These are phyloP conservation scores for Seriola rivoliana DNA, from an alignment of 2,113 vertebrate species.

Conservation along the genomic window DNA sequence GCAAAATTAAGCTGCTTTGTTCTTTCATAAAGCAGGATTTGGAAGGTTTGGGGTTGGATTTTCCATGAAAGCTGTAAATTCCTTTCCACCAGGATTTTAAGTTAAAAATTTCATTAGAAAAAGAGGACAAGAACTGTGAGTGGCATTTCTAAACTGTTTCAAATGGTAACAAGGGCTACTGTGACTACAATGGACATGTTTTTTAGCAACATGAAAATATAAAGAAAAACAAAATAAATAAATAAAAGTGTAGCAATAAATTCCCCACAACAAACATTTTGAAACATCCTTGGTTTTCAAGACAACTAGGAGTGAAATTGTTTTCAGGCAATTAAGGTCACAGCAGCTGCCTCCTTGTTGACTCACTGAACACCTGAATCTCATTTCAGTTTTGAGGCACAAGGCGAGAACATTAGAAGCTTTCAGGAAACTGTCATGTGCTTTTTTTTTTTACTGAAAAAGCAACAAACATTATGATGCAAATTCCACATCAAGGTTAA, in stretches of 20 bases:
- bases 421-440: neutral
- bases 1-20: constrained; percentile 69
- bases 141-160: constrained; percentile 34
- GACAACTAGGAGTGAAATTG: neutral
- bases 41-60: constrained; percentile 53
- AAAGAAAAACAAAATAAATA: neutral
- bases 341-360: neutral
- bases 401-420: neutral
- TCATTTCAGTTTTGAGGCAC: neutral
- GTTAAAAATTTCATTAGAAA: constrained; percentile 54
- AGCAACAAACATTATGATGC: neutral
- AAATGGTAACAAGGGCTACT: constrained; percentile 25
- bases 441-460: neutral
- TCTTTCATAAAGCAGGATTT: constrained; percentile 68
- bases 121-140: constrained; percentile 25
- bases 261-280: neutral
- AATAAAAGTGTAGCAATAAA: neutral
- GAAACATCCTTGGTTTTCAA: neutral
- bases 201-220: constrained; percentile 1
- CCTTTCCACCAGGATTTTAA: constrained; percentile 42
- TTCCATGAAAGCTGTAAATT: constrained; percentile 53
- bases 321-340: neutral
- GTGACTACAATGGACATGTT: neutral
- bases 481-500: neutral
- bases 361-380: neutral